These are phyloP conservation scores for Amphiduros pacificus DNA, from an alignment of 2,888 invertebrate species.

Conservation along the genomic window DNA sequence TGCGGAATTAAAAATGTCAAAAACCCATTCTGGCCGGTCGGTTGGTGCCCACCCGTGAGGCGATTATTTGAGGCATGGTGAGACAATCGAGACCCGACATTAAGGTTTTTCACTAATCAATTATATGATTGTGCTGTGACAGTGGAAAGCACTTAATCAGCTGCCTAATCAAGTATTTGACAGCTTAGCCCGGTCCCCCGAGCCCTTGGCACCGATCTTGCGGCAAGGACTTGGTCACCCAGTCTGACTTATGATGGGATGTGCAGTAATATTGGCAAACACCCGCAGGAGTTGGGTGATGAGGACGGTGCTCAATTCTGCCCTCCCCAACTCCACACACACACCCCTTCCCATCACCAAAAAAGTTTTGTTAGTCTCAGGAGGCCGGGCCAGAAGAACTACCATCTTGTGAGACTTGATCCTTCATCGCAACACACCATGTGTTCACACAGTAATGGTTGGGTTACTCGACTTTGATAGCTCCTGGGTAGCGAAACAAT, in stretches of 20 bases:
- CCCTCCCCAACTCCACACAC: neutral
- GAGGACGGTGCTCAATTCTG: neutral
- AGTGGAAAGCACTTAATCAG: neutral
- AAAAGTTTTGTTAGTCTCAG: neutral
- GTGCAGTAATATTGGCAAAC: no score
- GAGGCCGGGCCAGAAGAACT: no score
- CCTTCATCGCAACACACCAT: no score
- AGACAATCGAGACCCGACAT: slow-evolving; percentile 2
- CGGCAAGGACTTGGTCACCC: neutral
- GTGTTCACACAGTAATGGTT: no score
- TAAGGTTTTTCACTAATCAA: slow-evolving; percentile 1
- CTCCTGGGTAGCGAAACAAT: no score
- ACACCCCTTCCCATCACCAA: neutral
- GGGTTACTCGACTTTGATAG: no score
- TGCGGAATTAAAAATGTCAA: slow-evolving; percentile 2
- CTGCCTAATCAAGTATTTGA: slow-evolving; percentile 1
- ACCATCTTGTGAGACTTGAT: no score
- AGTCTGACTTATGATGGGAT: neutral
- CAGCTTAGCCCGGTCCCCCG: neutral
- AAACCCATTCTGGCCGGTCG: slow-evolving; percentile 1
- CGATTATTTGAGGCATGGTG: neutral
- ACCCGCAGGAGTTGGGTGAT: no score
- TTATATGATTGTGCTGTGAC: slow-evolving; percentile 1
- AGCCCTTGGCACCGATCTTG: neutral
- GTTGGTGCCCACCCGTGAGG: neutral